These are phyloP conservation scores for Genyomyrus donnyi DNA, from an alignment of 2,113 vertebrate species.

Conservation along the genomic window DNA sequence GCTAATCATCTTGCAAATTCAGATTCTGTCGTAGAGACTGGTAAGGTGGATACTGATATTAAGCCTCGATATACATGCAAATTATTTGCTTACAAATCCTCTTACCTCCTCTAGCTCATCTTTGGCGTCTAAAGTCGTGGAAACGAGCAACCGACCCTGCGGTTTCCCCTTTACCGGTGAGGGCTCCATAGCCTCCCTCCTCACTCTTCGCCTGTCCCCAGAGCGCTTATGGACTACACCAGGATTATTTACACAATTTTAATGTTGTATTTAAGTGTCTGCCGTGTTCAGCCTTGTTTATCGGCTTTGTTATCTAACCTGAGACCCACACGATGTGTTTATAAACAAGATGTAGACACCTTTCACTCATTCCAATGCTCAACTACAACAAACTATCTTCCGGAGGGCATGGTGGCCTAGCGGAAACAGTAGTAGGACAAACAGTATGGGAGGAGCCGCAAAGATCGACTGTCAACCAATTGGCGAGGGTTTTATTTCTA, in stretches of 20 bases:
- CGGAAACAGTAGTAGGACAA: conserved; percentile 37
- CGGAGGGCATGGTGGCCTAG: conserved; percentile 44
- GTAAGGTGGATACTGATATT: not conserved
- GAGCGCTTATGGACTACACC: conserved; percentile 30
- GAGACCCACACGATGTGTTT: conserved; percentile 36
- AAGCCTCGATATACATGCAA: not conserved
- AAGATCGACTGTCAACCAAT: conserved; percentile 37
- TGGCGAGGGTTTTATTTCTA: not conserved
- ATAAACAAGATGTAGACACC: conserved; percentile 31
- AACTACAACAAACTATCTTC: conserved; percentile 47
- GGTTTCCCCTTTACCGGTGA: conserved; percentile 70
- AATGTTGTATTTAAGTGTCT: conserved; percentile 20
- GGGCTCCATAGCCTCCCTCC: conserved; percentile 65
- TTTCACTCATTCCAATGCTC: conserved; percentile 40
- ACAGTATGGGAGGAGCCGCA: conserved; percentile 26
- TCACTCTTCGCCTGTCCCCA: conserved; percentile 51
- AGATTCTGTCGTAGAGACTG: not conserved
- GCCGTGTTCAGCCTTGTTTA: conserved; percentile 19
- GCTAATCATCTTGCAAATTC: not conserved
- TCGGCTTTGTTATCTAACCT: conserved; percentile 12
- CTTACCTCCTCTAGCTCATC: conserved; percentile 88
- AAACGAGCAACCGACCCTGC: conserved; percentile 75
- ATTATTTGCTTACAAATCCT: not conserved
- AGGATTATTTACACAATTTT: conserved; percentile 17
- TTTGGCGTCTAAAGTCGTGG: conserved; percentile 85